Evolutionary conservation across 2,888 invertebrate genomes (phyloP).

Genomic region (Lysandra coridon): DNA sequence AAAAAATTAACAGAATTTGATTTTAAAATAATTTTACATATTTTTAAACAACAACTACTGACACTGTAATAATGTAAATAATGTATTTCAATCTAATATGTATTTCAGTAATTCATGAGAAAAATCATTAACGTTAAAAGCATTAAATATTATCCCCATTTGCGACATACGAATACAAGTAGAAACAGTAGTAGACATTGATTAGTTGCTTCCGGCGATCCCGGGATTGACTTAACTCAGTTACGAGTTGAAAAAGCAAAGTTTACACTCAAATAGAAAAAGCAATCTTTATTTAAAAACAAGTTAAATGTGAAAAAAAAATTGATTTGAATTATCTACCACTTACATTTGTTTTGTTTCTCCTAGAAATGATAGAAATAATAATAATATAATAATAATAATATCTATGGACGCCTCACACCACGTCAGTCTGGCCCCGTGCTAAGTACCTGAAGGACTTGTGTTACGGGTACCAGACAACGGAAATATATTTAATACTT

Average conservation of each 20-base stretch:
- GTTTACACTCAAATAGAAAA: constrained; percentile 55
- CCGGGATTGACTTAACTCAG: constrained; percentile 67
- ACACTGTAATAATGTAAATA: no score
- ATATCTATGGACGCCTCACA: no score
- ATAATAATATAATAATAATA: no score
- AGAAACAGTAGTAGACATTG: constrained; percentile 58
- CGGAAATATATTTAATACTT: no score
- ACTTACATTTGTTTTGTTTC: not conserved
- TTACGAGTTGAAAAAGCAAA: constrained; percentile 75
- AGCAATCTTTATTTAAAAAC: constrained; percentile 53
- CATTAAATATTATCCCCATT: not conserved
- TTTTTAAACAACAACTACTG: no score
- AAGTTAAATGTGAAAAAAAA: constrained; percentile 35
- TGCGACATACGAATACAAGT: constrained; percentile 39
- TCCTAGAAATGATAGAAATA: not conserved
- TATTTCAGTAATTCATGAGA: no score
- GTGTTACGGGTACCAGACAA: no score
- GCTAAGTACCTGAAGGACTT: no score
- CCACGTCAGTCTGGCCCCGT: no score
- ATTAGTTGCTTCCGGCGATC: constrained; percentile 55
- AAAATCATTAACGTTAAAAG: not conserved
- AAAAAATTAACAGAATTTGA: no score
- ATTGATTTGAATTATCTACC: constrained; percentile 40
- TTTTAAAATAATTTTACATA: no score
- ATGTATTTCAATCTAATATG: no score